Evolutionary conservation across 1,140 invertebrate species (phyloP), one percentile per base, ranked within the genome.

Genomic region (Saccostrea echinata): DNA sequence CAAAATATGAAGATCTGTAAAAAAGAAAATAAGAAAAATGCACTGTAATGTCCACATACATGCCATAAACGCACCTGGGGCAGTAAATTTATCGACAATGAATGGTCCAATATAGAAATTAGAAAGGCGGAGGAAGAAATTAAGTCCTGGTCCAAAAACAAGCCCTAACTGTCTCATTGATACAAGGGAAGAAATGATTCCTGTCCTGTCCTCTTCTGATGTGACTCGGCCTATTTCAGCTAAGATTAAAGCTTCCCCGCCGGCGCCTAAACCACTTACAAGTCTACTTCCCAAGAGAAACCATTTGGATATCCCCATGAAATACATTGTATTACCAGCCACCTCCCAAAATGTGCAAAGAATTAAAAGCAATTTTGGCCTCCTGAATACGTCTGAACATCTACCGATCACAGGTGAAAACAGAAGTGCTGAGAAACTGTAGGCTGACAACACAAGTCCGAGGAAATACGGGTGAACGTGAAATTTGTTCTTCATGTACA

Each of bases 311-410:
- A 93, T 90, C 35, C 93, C 94, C 83, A 94, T 86, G 84, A 93
- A 95, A 84, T 95, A 95, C 91, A 95, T 93, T 24, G 93, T 33
- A 86, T 92, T 94, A 11, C 94, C 94, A 57, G 84, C 90, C 8
- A 94, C 89, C 90, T 95, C 91, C 86, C 91, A 94, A 21, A 94
- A 55, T 84, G 92, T 93, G 80, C 93, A 91, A 9, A 94, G 84
- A 21, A 94, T 57, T 8, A 95, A 85, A 6, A 95, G 89, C 0
- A 89, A 13, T 81, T 93, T 94, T 2, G 94, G 93, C 52, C 92
- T 92, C n/a, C 91, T 82, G 30, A 84, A 89, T 64, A 85, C 87
- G 87, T 94, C 93, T 16, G 90, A 89, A 88, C 91, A 90, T 88
- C 93, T 94, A 53, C 93, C 93, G 86, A 92, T 88, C 12, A 94